A percentile compares a stretch with the other conserved stretches of the same genome.
Evolutionary conservation across 2,113 vertebrate genomes (phyloP).

Genomic region (Centrocercus urophasianus): DNA sequence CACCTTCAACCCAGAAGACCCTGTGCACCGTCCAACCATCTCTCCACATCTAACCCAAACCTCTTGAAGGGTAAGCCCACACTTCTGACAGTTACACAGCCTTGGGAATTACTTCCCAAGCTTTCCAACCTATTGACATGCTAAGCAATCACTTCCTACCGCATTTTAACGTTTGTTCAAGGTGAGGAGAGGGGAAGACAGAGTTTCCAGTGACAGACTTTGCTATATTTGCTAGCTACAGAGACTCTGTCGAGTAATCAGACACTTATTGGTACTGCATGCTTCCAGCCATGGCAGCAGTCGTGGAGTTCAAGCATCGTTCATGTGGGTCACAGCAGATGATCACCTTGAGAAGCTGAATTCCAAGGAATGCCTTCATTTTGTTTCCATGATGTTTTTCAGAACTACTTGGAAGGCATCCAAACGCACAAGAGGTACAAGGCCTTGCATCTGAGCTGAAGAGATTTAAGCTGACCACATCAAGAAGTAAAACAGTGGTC

Average conservation of each 20-base stretch:
- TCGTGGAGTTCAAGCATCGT: background rate
- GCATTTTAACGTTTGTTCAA: background rate
- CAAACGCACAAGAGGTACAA: background rate
- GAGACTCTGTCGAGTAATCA: background rate
- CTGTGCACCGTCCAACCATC: background rate
- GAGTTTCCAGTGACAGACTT: background rate
- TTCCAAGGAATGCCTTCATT: background rate
- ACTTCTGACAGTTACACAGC: background rate
- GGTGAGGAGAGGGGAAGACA: background rate
- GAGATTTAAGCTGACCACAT: background rate
- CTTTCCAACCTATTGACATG: background rate
- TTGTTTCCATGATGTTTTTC: conserved; percentile 21
- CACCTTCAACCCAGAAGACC: background rate
- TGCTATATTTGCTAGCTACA: background rate
- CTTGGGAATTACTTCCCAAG: background rate
- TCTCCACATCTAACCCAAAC: background rate
- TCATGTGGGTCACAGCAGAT: background rate
- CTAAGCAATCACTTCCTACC: background rate
- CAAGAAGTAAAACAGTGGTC: background rate
- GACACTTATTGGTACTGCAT: rapidly evolving
- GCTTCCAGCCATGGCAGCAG: background rate
- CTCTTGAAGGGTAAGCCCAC: background rate
- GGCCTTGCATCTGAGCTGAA: background rate
- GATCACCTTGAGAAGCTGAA: conserved; percentile 15
- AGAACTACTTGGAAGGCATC: background rate